A percentile compares a stretch with the other conserved stretches of the same genome.
These are phyloP conservation scores for Heterochromis multidens DNA, from an alignment of 2,113 vertebrate species.

Conservation along the genomic window DNA sequence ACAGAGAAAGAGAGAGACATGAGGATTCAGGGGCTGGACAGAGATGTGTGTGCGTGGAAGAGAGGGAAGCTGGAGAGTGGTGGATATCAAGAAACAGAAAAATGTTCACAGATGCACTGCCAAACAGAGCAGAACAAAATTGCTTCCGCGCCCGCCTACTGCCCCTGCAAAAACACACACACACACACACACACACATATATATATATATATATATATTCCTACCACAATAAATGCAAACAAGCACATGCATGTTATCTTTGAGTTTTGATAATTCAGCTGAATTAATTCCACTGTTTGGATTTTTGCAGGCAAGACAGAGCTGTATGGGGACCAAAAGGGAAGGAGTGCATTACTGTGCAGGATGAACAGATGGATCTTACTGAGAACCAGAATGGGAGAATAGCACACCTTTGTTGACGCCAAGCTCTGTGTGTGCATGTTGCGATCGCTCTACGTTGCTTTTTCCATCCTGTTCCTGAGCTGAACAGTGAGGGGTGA, in stretches of 20 bases:
- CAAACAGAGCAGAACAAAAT: conserved; percentile 73
- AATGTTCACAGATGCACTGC: conserved; percentile 65
- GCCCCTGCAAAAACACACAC: background rate
- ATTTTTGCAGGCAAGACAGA: background rate
- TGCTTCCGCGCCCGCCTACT: conserved; percentile 13
- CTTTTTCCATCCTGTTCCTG: conserved; percentile 56
- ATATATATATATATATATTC: background rate
- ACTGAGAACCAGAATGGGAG: conserved; percentile 38
- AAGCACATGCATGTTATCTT: background rate
- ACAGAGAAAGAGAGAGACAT: background rate
- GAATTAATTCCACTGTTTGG: background rate
- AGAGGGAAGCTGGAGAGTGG: conserved; percentile 10
- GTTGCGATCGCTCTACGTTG: conserved; percentile 16
- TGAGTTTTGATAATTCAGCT: background rate
- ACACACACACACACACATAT: background rate
- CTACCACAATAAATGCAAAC: background rate
- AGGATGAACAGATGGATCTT: conserved; percentile 65
- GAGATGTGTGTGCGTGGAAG: conserved; percentile 7
- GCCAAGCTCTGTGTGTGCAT: conserved; percentile 45
- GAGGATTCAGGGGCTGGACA: conserved; percentile 11
- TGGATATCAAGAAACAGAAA: conserved; percentile 34
- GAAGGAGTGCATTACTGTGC: background rate
- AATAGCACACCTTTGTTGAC: conserved; percentile 34
- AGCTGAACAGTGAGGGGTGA: conserved; percentile 47
- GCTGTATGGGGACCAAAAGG: background rate